Conservation (phyloP, 2,888 invertebrate genomes). For the Tipula helvola region DNA sequence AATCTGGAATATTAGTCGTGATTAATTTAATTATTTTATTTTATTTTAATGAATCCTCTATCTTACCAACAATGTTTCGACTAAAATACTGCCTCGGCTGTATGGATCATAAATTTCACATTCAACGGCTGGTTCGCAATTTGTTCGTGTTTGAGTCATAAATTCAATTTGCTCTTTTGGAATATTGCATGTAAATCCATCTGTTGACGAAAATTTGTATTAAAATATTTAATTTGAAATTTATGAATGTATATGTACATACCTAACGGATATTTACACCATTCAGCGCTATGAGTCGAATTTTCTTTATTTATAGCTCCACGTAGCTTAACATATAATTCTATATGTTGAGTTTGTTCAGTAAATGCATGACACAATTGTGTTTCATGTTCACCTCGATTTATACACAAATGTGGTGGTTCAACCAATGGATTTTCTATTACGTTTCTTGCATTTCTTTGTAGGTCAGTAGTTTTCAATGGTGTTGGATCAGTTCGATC, state of each 20-base stretch:
- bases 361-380: slow-evolving; percentile 48
- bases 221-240: background rate
- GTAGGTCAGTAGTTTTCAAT: background rate
- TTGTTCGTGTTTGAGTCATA: slow-evolving; percentile 22
- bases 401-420: slow-evolving; percentile 49
- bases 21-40: background rate
- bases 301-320: slow-evolving; percentile 36
- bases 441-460: slow-evolving; percentile 23
- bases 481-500: background rate
- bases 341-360: slow-evolving; percentile 38
- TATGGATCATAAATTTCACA: slow-evolving; percentile 62
- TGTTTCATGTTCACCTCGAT: slow-evolving; percentile 20
- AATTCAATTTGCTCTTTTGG: slow-evolving; percentile 39
- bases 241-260: slow-evolving; percentile 19
- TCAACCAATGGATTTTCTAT: slow-evolving; percentile 22
- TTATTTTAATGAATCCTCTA: background rate
- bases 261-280: slow-evolving; percentile 57
- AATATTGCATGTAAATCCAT: slow-evolving; percentile 48
- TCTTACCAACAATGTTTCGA: slow-evolving; percentile 42
- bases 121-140: slow-evolving; percentile 52
- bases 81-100: slow-evolving; percentile 50
- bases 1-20: slow-evolving; percentile 18
- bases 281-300: slow-evolving; percentile 35
- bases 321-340: slow-evolving; percentile 41
- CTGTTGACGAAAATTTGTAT: slow-evolving; percentile 23